These are phyloP conservation scores for Orius laevigatus DNA, from an alignment of 1,140 invertebrate species.

Conservation along the genomic window DNA sequence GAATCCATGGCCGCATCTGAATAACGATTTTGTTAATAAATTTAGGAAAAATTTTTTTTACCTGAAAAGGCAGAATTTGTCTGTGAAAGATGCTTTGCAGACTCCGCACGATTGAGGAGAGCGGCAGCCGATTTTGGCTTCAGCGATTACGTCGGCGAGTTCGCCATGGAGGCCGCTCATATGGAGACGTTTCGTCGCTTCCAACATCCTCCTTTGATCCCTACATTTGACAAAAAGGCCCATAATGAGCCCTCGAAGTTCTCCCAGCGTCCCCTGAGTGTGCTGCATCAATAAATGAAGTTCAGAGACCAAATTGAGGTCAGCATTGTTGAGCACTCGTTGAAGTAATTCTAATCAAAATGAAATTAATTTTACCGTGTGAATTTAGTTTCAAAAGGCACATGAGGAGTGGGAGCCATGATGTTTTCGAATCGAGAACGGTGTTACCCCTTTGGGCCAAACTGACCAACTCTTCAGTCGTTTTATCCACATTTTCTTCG, in stretches of 20 bases:
- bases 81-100: conserved; percentile 16
- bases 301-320: conserved; percentile 23
- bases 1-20: conserved; percentile 22
- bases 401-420: conserved; percentile 23
- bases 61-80: conserved; percentile 19
- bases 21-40: conserved; percentile 11
- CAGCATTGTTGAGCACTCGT: conserved; percentile 21
- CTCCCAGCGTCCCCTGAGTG: conserved; percentile 22
- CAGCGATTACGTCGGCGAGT: conserved; percentile 15
- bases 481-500: conserved; percentile 18
- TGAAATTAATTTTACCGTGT: conserved; percentile 13
- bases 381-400: conserved; percentile 22
- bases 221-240: conserved; percentile 24
- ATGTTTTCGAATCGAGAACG: conserved; percentile 21
- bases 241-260: conserved; percentile 22
- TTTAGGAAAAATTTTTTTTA: conserved; percentile 6
- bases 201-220: conserved; percentile 20
- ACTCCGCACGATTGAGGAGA: conserved; percentile 17
- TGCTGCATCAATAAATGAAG: conserved; percentile 22
- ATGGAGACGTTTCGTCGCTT: conserved; percentile 18
- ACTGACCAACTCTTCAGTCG: conserved; percentile 21
- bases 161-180: conserved; percentile 20
- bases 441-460: conserved; percentile 21
- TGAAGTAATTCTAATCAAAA: conserved; percentile 13
- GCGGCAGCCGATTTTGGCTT: conserved; percentile 16